phyloP scores from a whole-genome alignment of 2,113 vertebrate genomes.

The Pygoscelis antarcticus region DNA sequence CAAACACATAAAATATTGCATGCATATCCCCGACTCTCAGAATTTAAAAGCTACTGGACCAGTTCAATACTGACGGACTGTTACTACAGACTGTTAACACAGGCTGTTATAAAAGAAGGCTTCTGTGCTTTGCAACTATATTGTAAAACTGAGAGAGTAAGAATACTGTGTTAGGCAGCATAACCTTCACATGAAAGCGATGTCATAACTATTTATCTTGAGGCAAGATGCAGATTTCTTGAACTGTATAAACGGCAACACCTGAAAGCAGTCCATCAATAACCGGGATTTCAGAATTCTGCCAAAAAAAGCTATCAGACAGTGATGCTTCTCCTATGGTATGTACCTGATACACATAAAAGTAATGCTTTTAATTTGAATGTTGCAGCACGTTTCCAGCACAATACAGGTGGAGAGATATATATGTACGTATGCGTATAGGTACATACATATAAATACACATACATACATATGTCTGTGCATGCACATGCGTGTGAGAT shows the following conservation, averaged over 20 bases:
- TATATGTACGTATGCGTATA: not conserved
- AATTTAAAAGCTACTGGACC: not conserved
- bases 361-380: not conserved
- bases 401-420: not conserved
- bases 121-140: not conserved
- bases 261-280: not conserved
- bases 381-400: not conserved
- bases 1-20: not conserved
- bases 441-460: not conserved
- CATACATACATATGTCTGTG: fast-evolving
- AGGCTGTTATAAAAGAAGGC: not conserved
- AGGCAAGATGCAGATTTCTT: not conserved
- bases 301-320: not conserved
- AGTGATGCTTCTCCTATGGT: not conserved
- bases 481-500: fast-evolving
- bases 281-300: not conserved
- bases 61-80: not conserved
- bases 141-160: not conserved
- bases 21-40: not conserved
- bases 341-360: not conserved
- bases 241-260: not conserved
- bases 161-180: not conserved
- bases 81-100: not conserved
- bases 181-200: not conserved
- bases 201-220: not conserved